These are phyloP conservation scores for Peromyscus eremicus DNA, from an alignment of 2,797 vertebrate genomes.

Conservation along the genomic window DNA sequence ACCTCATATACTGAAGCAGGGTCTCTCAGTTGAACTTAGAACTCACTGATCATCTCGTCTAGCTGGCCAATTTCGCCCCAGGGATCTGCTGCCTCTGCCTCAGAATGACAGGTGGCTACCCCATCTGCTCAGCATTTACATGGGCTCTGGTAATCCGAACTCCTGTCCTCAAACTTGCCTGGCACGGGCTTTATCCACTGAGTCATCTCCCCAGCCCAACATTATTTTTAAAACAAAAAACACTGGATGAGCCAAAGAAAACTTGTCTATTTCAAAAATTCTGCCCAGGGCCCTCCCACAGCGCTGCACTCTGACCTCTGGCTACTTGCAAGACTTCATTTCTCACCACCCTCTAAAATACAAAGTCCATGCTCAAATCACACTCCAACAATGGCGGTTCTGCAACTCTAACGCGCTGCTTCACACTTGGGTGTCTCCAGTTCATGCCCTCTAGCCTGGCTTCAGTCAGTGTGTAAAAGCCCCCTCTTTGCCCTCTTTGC, in stretches of 20 bases:
- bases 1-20: neutral
- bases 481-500: neutral
- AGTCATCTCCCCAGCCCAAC: neutral
- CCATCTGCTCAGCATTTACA: neutral
- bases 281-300: neutral
- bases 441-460: too few species aligned
- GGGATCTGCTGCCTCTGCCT: neutral
- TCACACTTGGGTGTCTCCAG: neutral
- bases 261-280: constrained; percentile 8
- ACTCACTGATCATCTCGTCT: neutral
- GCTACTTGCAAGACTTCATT: neutral
- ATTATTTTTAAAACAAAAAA: neutral
- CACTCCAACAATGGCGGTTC: neutral
- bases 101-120: neutral
- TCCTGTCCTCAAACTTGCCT: neutral
- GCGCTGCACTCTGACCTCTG: neutral
- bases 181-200: too few species aligned
- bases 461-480: neutral
- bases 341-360: neutral
- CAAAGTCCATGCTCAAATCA: neutral
- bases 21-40: neutral
- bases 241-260: neutral
- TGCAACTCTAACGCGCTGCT: neutral
- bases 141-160: neutral
- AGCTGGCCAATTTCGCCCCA: neutral